Percentiles rank a stretch among this genome's conserved stretches.
These are phyloP conservation scores for Mimachlamys varia DNA, from an alignment of 2,888 invertebrate genomes.

Conservation along the genomic window DNA sequence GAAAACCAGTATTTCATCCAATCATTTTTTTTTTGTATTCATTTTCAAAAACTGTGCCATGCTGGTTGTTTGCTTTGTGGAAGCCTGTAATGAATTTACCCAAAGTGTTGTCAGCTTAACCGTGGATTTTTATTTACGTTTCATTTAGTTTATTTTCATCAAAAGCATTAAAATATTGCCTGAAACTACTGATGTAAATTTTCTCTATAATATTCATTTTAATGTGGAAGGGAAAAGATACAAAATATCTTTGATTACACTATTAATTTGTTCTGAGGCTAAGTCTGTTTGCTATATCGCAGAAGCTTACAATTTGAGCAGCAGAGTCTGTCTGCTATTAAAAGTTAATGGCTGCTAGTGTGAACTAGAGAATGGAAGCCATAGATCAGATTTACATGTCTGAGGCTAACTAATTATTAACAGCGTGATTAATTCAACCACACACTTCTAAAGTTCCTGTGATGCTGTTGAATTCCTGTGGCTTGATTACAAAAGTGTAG, in stretches of 20 bases:
- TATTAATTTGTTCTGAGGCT: not conserved
- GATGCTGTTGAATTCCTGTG: not conserved
- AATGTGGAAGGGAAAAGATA: not conserved
- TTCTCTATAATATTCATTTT: not conserved
- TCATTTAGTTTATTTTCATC: not conserved
- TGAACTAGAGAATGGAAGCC: not conserved
- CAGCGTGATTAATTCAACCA: not conserved
- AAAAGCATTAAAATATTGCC: not conserved
- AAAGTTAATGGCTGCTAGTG: not conserved
- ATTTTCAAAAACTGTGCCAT: slow-evolving; percentile 10
- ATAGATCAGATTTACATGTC: slow-evolving; percentile 26
- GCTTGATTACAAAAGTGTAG: not conserved
- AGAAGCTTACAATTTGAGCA: not conserved
- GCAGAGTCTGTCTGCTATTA: not conserved
- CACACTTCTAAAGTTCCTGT: not conserved
- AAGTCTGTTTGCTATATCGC: not conserved
- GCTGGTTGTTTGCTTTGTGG: not conserved
- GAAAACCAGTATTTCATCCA: not conserved
- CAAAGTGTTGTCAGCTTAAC: not conserved
- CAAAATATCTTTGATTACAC: not conserved
- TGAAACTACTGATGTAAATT: not conserved
- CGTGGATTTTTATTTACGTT: not conserved
- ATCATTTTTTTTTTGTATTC: slow-evolving; percentile 4
- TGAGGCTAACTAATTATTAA: slow-evolving; percentile 4
- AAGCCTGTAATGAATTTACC: not conserved